Evolutionary conservation across 2,888 invertebrate species (phyloP), one percentile per base, ranked within the genome.

Genomic region (Latrodectus hesperus): DNA sequence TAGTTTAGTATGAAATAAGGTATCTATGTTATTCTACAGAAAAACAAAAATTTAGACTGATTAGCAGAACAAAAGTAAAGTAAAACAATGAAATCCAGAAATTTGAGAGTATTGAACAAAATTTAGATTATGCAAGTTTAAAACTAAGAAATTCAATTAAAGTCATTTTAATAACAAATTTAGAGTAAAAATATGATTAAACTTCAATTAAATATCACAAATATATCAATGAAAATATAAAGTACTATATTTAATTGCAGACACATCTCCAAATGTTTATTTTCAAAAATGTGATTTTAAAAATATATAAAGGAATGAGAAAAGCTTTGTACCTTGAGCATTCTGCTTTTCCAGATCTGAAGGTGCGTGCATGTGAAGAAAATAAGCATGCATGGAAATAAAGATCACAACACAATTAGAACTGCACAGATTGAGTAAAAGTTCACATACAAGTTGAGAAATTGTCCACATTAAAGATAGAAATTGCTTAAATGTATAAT

Each of bases 261-360:
- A 38, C 38, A 38, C 4, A 6, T 38, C 6, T 38, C 6, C 6
- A 38, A 6, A 1, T 38, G 1, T 38, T 38, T 38, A 3, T 38
- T 38, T 38, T 52, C 9, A 52, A 52, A 72, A 38, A 38, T 52
- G 1, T 3, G 51, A 9, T 49, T 38, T n/a, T 1, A 60, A 60
- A 75, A 16, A 2, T 55, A 70, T 16, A 53, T 5, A 38, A 22
- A n/a, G 11, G 22, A 26, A 68, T 53, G 26, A 17, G 55, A 16
- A 78, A 71, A 67, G 53, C 67, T 67, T 68, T 68, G 26, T 88
- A 88, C 88, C 88, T 84, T 74, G 84, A 53, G 72, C 83, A 70
- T 68, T 77, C 84, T 88, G 79, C 71, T 84, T 88, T 52, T 88
- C 88, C 79, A 88, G 11, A 67, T 88, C 88, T 88, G 84, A 88